phyloP scores from a whole-genome alignment of 2,113 vertebrate species.

The Scomber colias region DNA sequence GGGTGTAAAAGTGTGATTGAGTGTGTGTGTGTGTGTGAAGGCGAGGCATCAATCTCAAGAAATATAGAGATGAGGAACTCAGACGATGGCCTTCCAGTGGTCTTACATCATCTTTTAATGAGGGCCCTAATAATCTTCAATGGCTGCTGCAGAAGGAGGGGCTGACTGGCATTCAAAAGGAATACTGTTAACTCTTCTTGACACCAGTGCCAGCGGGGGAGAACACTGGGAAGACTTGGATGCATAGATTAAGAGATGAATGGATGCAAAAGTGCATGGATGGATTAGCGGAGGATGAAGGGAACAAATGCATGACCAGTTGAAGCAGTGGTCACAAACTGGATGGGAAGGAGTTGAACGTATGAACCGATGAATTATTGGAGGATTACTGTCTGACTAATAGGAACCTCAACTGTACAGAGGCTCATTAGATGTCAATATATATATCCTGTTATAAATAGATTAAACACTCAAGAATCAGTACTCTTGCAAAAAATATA shows the following conservation, averaged over 20 bases:
- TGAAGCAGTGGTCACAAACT: conserved; percentile 38
- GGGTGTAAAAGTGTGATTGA: conserved; percentile 31
- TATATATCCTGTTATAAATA: background rate
- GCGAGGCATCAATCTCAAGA: background rate
- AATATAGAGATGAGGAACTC: background rate
- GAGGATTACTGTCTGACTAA: conserved; percentile 15
- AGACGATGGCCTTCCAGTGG: conserved; percentile 45
- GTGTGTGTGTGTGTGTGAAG: conserved; percentile 24
- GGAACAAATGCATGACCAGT: conserved; percentile 12
- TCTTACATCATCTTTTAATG: conserved; percentile 75
- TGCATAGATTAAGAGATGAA: background rate
- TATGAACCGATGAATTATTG: conserved; percentile 4
- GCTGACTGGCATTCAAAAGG: conserved; percentile 60
- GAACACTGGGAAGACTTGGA: conserved; percentile 16
- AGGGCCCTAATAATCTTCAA: conserved; percentile 63
- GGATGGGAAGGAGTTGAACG: background rate
- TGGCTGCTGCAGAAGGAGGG: conserved; percentile 41
- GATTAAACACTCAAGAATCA: background rate
- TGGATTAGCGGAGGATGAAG: conserved; percentile 46
- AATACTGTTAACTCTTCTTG: conserved; percentile 63
- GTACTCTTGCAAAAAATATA: too few relatives aligned
- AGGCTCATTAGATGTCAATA: background rate
- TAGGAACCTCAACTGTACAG: background rate
- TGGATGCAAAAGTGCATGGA: conserved; percentile 40
- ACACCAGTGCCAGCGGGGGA: conserved; percentile 46